These are phyloP conservation scores for Aproaerema taeniolella DNA, from an alignment of 2,888 invertebrate genomes.

Conservation along the genomic window DNA sequence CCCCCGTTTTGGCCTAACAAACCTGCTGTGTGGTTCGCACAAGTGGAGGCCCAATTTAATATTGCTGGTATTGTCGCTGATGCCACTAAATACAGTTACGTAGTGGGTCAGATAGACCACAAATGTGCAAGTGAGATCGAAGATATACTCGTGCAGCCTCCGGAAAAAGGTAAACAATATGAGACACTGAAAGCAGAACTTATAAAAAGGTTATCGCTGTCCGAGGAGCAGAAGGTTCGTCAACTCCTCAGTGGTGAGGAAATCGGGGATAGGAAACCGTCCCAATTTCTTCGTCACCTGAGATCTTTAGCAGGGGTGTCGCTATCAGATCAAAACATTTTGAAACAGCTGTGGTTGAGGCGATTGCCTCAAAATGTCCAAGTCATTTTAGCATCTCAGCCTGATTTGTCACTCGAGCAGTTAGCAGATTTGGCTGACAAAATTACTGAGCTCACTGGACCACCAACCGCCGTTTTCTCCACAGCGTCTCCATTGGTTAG, in stretches of 20 bases:
- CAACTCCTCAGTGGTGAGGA: no score
- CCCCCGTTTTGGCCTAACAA: no score
- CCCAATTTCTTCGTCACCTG: no score
- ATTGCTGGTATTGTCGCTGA: no score
- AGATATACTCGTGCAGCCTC: neutral
- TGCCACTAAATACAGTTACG: no score
- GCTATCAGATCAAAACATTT: neutral
- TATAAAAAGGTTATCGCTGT: constrained; percentile 8
- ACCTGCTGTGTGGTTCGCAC: no score
- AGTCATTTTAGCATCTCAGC: neutral
- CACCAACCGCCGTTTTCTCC: no score
- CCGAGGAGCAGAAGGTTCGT: constrained; percentile 3
- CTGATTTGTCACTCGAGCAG: neutral
- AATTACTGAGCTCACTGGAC: neutral
- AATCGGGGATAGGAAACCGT: no score
- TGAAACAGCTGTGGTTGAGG: no score
- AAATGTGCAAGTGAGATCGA: neutral
- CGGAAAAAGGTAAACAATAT: constrained; percentile 10
- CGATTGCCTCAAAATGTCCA: neutral
- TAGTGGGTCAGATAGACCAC: neutral
- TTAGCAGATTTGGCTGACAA: neutral
- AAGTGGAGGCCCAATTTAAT: no score
- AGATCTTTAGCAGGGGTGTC: no score
- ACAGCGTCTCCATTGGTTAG: no score
- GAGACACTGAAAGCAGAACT: constrained; percentile 10